Conservation (phyloP, 37 sponge, comb jelly and placozoan species). For the Geodia barretti region DNA sequence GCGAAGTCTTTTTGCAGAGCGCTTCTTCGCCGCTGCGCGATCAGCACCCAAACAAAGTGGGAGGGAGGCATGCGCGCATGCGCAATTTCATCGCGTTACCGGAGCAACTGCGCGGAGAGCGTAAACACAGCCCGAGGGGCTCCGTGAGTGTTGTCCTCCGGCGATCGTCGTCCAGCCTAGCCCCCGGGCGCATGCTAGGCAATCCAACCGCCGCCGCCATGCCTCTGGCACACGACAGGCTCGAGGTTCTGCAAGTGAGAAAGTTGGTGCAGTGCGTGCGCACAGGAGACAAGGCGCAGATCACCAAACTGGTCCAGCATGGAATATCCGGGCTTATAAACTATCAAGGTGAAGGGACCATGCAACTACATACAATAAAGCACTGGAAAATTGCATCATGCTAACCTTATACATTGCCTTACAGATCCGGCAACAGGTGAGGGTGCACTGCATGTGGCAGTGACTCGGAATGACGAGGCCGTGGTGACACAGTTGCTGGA, state of each 20-base stretch:
- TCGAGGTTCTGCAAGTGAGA: conserved; percentile 89
- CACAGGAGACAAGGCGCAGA: conserved; percentile 66
- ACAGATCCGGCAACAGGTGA: conserved; percentile 85
- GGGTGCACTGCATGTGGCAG: conserved; percentile 85
- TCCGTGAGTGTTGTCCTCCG: too few relatives aligned
- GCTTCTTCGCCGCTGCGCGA: too few relatives aligned
- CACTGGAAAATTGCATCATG: too few relatives aligned
- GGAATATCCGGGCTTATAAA: conserved; percentile 79
- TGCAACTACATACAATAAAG: too few relatives aligned
- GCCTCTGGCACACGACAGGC: conserved; percentile 76
- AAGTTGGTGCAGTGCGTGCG: conserved; percentile 91
- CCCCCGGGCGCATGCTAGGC: neutral
- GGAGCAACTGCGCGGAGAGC: too few relatives aligned
- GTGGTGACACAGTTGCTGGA: conserved; percentile 63
- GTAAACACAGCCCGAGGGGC: too few relatives aligned
- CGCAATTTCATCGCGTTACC: too few relatives aligned
- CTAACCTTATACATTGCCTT: neutral
- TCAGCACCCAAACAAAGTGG: too few relatives aligned
- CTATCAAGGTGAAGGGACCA: conserved; percentile 85
- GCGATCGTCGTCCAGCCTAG: too few relatives aligned
- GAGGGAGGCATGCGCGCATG: too few relatives aligned
- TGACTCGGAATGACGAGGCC: conserved; percentile 63
- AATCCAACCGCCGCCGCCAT: conserved; percentile 35
- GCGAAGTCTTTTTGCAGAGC: too few relatives aligned
- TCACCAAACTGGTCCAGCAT: conserved; percentile 73